These are phyloP conservation scores for Polyergus mexicanus DNA, from an alignment of 1,140 invertebrate species.

Conservation along the genomic window DNA sequence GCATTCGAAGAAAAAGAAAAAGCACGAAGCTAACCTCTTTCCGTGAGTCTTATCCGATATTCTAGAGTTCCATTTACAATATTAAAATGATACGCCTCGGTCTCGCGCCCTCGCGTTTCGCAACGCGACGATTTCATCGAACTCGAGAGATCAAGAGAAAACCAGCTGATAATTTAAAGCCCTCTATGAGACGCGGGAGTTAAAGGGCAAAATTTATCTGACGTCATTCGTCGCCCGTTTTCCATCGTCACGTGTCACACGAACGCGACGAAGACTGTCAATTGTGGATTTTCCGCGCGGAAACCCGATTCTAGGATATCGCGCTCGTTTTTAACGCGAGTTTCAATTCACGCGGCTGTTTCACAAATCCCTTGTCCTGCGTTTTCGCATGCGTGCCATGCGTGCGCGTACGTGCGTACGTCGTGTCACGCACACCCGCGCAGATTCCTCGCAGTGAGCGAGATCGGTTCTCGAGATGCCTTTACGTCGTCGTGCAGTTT, in stretches of 20 bases:
- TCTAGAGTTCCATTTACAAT: neutral
- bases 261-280: neutral
- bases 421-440: too few species aligned
- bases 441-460: neutral
- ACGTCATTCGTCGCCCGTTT: slow-evolving; percentile 30
- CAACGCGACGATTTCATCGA: neutral
- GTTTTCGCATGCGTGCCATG: neutral
- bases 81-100: neutral
- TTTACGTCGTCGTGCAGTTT: slow-evolving; percentile 24
- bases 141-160: neutral
- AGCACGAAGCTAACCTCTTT: slow-evolving; percentile 39
- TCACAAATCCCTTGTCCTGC: slow-evolving; percentile 22
- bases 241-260: slow-evolving; percentile 27
- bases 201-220: neutral
- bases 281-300: neutral
- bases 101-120: neutral
- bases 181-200: neutral
- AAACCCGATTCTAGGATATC: too few species aligned
- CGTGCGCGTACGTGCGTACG: too few species aligned
- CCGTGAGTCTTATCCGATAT: slow-evolving; percentile 27
- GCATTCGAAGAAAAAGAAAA: neutral
- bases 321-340: neutral
- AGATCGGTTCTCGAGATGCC: slow-evolving; percentile 56
- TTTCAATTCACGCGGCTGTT: slow-evolving; percentile 22
- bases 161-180: neutral